Evolutionary conservation across 2,113 vertebrate genomes (phyloP).

Genomic region (Apaloderma vittatum): DNA sequence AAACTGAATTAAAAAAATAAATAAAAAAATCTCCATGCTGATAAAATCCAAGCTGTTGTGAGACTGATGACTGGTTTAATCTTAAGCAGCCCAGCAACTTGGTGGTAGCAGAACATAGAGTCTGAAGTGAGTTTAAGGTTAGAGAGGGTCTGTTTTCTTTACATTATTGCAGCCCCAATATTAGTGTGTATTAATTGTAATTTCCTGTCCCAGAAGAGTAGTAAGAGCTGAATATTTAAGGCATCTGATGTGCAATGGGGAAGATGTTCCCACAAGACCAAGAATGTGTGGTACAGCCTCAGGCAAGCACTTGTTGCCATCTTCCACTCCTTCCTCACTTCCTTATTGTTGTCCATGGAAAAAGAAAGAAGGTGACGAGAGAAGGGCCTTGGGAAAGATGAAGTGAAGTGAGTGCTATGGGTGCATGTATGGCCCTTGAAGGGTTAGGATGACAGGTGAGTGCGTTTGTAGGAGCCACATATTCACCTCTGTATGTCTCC

Average conservation of each 20-base stretch:
- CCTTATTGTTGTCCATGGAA: background rate
- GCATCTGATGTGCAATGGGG: background rate
- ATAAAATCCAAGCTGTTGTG: background rate
- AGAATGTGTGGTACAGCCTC: background rate
- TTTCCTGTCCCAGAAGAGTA: background rate
- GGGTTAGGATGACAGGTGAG: background rate
- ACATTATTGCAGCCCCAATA: background rate
- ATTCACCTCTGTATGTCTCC: background rate
- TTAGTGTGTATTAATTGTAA: background rate
- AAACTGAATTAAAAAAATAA: background rate
- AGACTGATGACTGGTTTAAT: background rate
- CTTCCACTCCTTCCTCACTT: background rate
- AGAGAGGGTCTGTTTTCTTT: background rate
- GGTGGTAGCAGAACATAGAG: background rate
- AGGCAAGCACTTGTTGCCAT: background rate
- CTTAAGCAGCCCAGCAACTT: background rate
- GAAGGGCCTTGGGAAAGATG: background rate
- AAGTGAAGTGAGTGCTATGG: background rate
- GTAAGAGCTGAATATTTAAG: background rate
- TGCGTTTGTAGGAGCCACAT: background rate
- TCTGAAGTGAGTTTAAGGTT: background rate
- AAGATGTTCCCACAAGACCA: background rate
- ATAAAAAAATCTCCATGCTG: too few relatives aligned
- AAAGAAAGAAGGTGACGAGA: background rate
- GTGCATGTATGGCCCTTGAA: background rate